phyloP scores from a whole-genome alignment of 2,113 vertebrate genomes.

The Poicephalus gulielmi region DNA sequence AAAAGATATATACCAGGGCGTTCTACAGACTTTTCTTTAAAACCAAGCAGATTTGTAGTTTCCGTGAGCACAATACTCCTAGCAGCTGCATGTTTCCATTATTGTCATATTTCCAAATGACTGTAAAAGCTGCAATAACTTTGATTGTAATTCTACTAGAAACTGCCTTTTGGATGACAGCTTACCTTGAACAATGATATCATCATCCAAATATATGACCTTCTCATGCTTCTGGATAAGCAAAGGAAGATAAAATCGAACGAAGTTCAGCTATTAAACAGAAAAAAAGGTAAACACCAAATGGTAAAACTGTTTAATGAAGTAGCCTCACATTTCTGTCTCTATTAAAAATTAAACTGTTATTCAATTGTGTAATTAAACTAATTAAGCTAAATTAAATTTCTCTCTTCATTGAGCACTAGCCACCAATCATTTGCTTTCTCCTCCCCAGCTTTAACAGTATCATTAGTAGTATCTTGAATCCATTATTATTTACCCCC shows the following conservation, averaged over 20 bases:
- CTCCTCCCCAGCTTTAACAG: neutral
- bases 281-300: neutral
- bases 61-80: neutral
- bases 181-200: slow-evolving; percentile 95
- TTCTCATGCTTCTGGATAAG: slow-evolving; percentile 86
- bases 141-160: neutral
- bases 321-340: neutral
- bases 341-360: neutral
- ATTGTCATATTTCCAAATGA: neutral
- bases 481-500: neutral
- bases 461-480: neutral
- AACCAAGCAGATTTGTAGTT: neutral
- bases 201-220: slow-evolving; percentile 94
- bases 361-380: neutral
- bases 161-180: neutral
- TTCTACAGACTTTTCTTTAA: neutral
- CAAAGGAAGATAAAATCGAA: slow-evolving; percentile 92
- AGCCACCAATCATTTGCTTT: neutral
- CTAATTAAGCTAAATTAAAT: neutral
- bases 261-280: slow-evolving; percentile 90
- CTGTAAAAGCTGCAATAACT: neutral
- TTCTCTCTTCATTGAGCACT: neutral
- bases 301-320: neutral
- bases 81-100: neutral
- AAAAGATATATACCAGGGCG: neutral